Evolutionary conservation across 2,113 vertebrate species (phyloP).

Genomic region (Cyrtonyx montezumae): DNA sequence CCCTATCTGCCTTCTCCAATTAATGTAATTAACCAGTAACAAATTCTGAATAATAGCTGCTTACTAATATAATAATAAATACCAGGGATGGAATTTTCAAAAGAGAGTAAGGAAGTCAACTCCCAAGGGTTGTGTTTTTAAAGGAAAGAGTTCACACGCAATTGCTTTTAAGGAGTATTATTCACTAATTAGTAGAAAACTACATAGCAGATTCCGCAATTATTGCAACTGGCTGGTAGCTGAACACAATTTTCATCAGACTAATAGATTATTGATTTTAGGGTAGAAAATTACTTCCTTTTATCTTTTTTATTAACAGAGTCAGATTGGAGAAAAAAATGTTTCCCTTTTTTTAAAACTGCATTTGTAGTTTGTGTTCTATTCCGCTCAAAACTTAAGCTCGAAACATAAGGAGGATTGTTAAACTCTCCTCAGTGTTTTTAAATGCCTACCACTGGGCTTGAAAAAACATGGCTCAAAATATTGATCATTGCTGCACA

Average conservation of each 20-base stretch:
- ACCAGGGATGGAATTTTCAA: slow-evolving; percentile 45
- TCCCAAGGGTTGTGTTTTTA: slow-evolving; percentile 60
- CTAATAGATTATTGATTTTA: slow-evolving; percentile 31
- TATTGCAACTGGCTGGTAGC: slow-evolving; percentile 19
- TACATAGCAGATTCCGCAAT: slow-evolving; percentile 3
- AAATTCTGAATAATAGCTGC: slow-evolving; percentile 42
- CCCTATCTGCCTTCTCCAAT: slow-evolving; percentile 44
- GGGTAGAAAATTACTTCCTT: slow-evolving; percentile 18
- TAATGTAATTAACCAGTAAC: slow-evolving; percentile 43
- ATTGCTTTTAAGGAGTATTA: slow-evolving; percentile 39
- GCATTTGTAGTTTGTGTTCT: background rate
- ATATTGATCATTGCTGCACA: background rate
- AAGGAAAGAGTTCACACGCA: slow-evolving; percentile 46
- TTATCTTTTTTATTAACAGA: background rate
- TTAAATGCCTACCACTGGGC: background rate
- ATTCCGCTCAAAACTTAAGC: background rate
- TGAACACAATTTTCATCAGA: background rate
- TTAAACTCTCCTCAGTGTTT: background rate
- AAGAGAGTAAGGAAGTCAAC: slow-evolving; percentile 34
- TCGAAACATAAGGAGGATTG: background rate
- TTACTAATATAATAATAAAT: slow-evolving; percentile 63
- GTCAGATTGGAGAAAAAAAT: background rate
- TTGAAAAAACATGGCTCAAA: background rate
- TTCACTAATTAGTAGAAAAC: slow-evolving; percentile 46
- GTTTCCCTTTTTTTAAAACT: background rate